These are phyloP conservation scores for Siniperca undulata DNA, from an alignment of 2,797 vertebrate genomes.

Conservation along the genomic window DNA sequence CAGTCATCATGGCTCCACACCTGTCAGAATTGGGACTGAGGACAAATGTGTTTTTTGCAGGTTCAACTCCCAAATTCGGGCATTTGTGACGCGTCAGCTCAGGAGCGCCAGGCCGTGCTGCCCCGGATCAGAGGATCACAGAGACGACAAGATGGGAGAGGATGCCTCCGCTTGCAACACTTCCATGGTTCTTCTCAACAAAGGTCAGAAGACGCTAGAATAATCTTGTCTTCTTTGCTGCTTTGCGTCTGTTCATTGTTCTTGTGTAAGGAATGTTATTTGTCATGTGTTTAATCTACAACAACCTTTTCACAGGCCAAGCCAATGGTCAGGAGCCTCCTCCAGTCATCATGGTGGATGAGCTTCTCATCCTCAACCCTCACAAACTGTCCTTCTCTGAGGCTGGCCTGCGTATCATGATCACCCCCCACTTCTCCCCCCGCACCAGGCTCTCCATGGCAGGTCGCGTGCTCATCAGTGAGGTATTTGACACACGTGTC, in stretches of 20 bases:
- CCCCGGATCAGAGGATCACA: slow-evolving; percentile 53
- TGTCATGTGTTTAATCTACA: background rate
- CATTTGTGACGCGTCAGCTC: slow-evolving; percentile 72
- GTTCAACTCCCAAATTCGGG: slow-evolving; percentile 83
- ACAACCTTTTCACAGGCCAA: slow-evolving; percentile 55
- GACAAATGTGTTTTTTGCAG: slow-evolving; percentile 62
- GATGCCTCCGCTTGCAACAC: slow-evolving; percentile 81
- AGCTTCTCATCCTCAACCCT: slow-evolving; percentile 85
- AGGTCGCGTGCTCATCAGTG: slow-evolving; percentile 87
- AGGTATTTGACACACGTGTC: slow-evolving; percentile 68
- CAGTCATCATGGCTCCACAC: background rate
- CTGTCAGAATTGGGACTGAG: background rate
- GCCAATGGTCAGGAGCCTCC: slow-evolving; percentile 70
- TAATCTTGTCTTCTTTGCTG: background rate
- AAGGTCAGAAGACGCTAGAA: slow-evolving; percentile 73
- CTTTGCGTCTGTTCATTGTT: background rate
- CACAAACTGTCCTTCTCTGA: slow-evolving; percentile 88
- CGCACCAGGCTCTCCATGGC: slow-evolving; percentile 88
- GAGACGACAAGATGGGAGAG: slow-evolving; percentile 79
- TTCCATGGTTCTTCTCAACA: slow-evolving; percentile 85
- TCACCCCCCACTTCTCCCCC: slow-evolving; percentile 88
- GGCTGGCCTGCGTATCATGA: slow-evolving; percentile 87
- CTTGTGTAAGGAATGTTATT: background rate
- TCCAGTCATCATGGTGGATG: slow-evolving; percentile 88
- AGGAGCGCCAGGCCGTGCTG: slow-evolving; percentile 67